Percentiles rank a stretch among this genome's conserved stretches.
These are phyloP conservation scores for Sternarchorhynchus goeldii DNA, from an alignment of 2,797 vertebrate species.

Conservation along the genomic window DNA sequence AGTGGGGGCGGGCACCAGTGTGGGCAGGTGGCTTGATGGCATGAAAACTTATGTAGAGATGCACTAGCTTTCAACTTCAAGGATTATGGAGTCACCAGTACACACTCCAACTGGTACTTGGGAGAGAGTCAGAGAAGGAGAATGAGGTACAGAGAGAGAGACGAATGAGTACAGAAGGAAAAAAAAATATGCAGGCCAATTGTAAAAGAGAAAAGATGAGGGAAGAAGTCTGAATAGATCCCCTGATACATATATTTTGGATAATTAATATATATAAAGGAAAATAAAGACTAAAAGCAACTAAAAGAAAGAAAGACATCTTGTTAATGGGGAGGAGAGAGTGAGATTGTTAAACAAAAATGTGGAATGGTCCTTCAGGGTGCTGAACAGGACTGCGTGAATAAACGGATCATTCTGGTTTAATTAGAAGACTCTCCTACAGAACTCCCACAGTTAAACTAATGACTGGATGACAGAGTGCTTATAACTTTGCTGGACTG, in stretches of 20 bases:
- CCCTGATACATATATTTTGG: no score
- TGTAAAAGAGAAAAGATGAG: slow-evolving; percentile 10
- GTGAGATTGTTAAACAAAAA: slow-evolving; percentile 49
- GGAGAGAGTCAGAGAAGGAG: slow-evolving; percentile 23
- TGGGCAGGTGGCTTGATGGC: slow-evolving; percentile 40
- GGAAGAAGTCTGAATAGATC: background rate
- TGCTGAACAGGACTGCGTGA: slow-evolving; percentile 58
- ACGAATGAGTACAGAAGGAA: background rate
- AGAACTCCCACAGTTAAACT: slow-evolving; percentile 54
- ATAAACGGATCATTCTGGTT: slow-evolving; percentile 63
- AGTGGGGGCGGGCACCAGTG: slow-evolving; percentile 52
- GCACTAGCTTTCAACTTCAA: slow-evolving; percentile 27
- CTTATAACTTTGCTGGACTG: background rate
- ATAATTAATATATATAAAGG: background rate
- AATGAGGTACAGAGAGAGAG: background rate
- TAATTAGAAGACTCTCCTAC: slow-evolving; percentile 61
- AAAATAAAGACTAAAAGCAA: background rate
- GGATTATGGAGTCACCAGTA: slow-evolving; percentile 32
- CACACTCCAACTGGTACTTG: slow-evolving; percentile 40
- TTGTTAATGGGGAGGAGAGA: slow-evolving; percentile 9
- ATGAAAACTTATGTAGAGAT: slow-evolving; percentile 47
- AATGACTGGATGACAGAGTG: slow-evolving; percentile 35
- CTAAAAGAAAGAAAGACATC: background rate
- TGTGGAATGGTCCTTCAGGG: slow-evolving; percentile 61
- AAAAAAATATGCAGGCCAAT: background rate